These are phyloP conservation scores for Mechanitis mazaeus DNA, from an alignment of 2,888 invertebrate species.

Conservation along the genomic window DNA sequence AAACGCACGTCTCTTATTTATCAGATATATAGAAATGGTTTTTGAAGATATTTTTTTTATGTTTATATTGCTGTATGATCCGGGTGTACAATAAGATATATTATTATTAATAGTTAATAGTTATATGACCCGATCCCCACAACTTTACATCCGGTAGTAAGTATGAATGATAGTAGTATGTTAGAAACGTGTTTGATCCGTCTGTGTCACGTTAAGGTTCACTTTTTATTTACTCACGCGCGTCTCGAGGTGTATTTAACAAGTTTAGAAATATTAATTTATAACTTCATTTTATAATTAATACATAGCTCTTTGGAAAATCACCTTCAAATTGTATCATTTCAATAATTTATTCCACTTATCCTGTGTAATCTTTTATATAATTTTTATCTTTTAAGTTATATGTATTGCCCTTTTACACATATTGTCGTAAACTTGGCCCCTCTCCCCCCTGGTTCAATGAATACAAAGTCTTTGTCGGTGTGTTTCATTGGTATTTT, in stretches of 20 bases:
- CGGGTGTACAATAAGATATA: no score
- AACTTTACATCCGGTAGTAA: slow-evolving; percentile 3
- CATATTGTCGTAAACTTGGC: no score
- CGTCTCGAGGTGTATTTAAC: slow-evolving; percentile 23
- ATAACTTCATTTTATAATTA: slow-evolving; percentile 9
- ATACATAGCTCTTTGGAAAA: not conserved
- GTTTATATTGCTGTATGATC: no score
- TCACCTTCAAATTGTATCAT: not conserved
- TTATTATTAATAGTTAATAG: no score
- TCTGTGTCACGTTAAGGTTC: slow-evolving; percentile 35
- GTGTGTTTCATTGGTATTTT: no score
- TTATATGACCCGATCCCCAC: not conserved
- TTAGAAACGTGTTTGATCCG: slow-evolving; percentile 18
- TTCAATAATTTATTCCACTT: not conserved
- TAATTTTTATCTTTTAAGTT: no score
- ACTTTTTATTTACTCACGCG: slow-evolving; percentile 30
- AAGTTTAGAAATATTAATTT: slow-evolving; percentile 26
- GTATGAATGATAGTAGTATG: slow-evolving; percentile 19
- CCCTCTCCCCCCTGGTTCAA: no score
- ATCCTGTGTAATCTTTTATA: not conserved
- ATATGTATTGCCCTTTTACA: no score
- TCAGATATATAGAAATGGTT: no score
- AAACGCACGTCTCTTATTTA: no score
- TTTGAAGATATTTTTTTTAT: no score
- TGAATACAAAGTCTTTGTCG: no score